These are phyloP conservation scores for Hypomecis punctinalis DNA, from an alignment of 2,888 invertebrate species.

Conservation along the genomic window DNA sequence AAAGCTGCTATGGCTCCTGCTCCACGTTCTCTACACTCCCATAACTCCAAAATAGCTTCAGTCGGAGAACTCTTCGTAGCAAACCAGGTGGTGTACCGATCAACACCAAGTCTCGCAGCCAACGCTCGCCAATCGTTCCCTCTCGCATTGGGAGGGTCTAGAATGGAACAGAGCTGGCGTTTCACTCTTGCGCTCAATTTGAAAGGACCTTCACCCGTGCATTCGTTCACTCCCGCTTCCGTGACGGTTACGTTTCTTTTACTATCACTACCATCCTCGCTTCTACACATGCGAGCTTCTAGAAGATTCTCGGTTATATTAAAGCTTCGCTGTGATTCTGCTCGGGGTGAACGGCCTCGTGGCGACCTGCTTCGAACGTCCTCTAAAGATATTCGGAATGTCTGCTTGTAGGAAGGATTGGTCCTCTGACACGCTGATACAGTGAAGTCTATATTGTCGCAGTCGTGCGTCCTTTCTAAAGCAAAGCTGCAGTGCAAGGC, in stretches of 20 bases:
- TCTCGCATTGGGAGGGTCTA: conserved; percentile 96
- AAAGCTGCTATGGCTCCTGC: conserved; percentile 93
- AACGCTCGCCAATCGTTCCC: conserved; percentile 99
- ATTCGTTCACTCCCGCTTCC: conserved; percentile 86
- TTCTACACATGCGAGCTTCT: conserved; percentile 77
- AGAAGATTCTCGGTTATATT: conserved; percentile 80
- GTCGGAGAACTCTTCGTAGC: conserved; percentile 98
- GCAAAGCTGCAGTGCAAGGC: conserved; percentile 96
- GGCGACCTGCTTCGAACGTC: conserved; percentile 78
- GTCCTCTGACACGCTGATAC: conserved; percentile 79
- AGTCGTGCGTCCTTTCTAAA: conserved; percentile 88
- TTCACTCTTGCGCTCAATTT: conserved; percentile 85
- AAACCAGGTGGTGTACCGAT: conserved; percentile 98
- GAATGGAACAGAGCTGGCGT: conserved; percentile 85
- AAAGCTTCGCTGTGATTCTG: conserved; percentile 78
- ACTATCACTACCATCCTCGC: conserved; percentile 78
- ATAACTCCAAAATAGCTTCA: conserved; percentile 97
- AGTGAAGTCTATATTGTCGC: conserved; percentile 78
- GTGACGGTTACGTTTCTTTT: conserved; percentile 85
- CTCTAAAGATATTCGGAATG: conserved; percentile 79
- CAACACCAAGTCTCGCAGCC: conserved; percentile 96
- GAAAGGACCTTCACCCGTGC: conserved; percentile 85
- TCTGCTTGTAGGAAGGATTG: conserved; percentile 81
- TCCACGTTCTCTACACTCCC: conserved; percentile 96
- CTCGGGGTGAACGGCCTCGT: conserved; percentile 77